Percentiles rank a stretch among this genome's conserved stretches.
Conservation (phyloP, 2,888 invertebrate genomes). For the Acronicta psi region DNA sequence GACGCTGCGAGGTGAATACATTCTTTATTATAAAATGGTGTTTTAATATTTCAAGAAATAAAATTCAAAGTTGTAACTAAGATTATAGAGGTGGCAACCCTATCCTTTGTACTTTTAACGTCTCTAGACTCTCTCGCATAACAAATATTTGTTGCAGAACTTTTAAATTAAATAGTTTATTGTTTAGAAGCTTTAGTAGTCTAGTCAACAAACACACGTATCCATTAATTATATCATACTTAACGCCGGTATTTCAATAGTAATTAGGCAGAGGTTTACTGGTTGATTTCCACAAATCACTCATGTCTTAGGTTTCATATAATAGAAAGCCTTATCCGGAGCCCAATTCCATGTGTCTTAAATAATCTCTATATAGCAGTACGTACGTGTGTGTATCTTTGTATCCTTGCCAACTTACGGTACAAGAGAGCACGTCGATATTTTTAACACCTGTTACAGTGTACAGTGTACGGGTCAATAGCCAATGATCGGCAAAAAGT, state of each 20-base stretch:
- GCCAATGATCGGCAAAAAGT: conserved; percentile 32
- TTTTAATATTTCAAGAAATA: background rate
- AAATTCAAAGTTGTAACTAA: background rate
- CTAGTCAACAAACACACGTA: too few species aligned
- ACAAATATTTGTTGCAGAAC: background rate
- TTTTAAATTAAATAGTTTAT: background rate
- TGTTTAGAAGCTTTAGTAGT: too few species aligned
- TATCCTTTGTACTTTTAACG: background rate
- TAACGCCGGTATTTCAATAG: too few species aligned
- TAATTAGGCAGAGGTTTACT: too few species aligned
- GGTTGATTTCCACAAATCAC: too few species aligned
- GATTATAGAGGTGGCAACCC: background rate
- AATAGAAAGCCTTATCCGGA: too few species aligned
- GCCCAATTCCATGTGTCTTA: too few species aligned
- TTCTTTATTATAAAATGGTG: background rate
- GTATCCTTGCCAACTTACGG: background rate
- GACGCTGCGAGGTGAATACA: background rate
- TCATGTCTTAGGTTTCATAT: too few species aligned
- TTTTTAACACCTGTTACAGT: conserved; percentile 9
- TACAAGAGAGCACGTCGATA: background rate
- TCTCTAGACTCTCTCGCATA: background rate
- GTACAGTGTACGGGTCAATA: conserved; percentile 29
- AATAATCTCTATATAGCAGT: too few species aligned
- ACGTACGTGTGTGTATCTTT: background rate
- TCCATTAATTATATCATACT: too few species aligned